A percentile compares a stretch with the other conserved stretches of the same genome.
phyloP scores from a whole-genome alignment of 2,113 vertebrate species.

The Microcebus griseorufus region DNA sequence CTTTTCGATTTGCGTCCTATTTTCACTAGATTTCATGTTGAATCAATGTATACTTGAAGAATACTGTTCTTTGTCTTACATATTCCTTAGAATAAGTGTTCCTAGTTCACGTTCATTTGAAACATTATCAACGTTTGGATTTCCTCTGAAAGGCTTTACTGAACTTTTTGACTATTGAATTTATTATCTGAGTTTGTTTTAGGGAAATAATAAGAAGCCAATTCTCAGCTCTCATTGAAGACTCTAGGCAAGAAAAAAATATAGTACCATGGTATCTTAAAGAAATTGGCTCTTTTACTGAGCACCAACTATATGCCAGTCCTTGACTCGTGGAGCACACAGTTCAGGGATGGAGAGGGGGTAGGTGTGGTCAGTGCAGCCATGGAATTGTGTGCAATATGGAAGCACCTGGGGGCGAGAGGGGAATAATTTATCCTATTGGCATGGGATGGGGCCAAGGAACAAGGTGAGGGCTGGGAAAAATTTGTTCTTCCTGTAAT shows the following conservation, averaged over 20 bases:
- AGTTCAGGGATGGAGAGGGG: background rate
- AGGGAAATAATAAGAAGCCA: background rate
- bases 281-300: background rate
- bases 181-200: background rate
- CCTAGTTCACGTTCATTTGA: background rate
- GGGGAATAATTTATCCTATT: background rate
- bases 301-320: no score
- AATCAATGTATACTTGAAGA: background rate
- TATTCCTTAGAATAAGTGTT: background rate
- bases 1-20: background rate
- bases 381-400: background rate
- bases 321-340: background rate
- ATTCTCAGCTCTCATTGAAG: background rate
- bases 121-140: background rate
- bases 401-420: background rate
- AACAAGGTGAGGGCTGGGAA: background rate
- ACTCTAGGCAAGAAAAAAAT: constrained; percentile 9
- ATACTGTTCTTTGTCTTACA: background rate
- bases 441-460: background rate
- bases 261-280: background rate
- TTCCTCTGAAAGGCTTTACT: background rate
- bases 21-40: background rate
- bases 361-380: background rate
- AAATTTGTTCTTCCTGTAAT: background rate
- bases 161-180: background rate